These are phyloP conservation scores for Pteruthius melanotis DNA, from an alignment of 2,113 vertebrate species.

Conservation along the genomic window DNA sequence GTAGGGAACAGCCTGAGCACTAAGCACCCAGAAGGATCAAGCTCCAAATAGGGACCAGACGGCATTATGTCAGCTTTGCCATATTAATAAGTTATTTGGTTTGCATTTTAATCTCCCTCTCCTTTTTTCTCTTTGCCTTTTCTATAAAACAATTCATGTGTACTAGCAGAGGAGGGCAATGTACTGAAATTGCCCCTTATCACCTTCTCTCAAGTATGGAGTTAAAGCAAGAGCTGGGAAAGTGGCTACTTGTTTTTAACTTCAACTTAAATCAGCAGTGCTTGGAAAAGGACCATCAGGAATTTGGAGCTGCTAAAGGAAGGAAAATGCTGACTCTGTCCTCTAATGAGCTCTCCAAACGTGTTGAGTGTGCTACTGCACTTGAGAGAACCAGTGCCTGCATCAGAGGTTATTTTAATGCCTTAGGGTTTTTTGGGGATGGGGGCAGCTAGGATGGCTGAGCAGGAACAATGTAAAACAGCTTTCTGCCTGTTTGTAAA, in stretches of 20 bases:
- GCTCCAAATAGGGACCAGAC: neutral
- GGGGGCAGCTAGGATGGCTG: neutral
- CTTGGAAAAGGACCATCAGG: neutral
- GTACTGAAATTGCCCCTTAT: neutral
- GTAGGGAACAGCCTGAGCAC: neutral
- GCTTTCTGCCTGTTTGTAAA: neutral
- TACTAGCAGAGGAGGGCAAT: neutral
- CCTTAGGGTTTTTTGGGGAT: rapidly evolving
- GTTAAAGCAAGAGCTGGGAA: neutral
- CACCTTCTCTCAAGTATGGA: neutral
- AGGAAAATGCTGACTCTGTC: neutral
- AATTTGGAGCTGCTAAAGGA: neutral
- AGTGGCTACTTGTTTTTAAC: neutral
- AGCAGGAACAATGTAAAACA: neutral
- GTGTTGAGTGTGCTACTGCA: neutral
- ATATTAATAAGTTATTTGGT: neutral
- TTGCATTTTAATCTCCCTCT: neutral
- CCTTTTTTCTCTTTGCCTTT: neutral
- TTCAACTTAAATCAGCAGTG: neutral
- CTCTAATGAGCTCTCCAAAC: neutral
- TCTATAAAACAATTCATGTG: neutral
- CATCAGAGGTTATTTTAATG: neutral
- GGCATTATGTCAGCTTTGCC: neutral
- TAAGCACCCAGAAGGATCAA: neutral
- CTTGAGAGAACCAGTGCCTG: neutral